Evolutionary conservation across 2,113 vertebrate species (phyloP).

Genomic region (Anthoscopus minutus): DNA sequence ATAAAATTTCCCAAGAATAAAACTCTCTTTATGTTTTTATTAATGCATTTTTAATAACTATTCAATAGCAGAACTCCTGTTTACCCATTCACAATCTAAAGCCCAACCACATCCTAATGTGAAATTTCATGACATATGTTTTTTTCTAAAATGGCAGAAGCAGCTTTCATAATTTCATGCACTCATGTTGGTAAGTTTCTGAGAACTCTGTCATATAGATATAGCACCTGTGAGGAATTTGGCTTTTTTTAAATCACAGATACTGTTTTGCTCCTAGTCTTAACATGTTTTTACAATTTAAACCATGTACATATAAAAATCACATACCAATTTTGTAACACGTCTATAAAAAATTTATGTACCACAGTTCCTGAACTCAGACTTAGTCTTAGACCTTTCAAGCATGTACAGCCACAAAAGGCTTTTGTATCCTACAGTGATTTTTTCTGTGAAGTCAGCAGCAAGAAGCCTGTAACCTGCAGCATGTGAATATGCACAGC

Average conservation of each 20-base stretch:
- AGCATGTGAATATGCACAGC: background rate
- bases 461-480: background rate
- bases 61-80: background rate
- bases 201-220: background rate
- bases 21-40: background rate
- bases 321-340: background rate
- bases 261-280: background rate
- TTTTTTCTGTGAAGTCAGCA: background rate
- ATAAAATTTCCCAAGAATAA: background rate
- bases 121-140: background rate
- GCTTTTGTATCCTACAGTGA: background rate
- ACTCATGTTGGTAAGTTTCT: background rate
- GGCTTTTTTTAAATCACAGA: background rate
- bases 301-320: background rate
- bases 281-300: slow-evolving; percentile 25
- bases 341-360: background rate
- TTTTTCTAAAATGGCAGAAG: slow-evolving; percentile 35
- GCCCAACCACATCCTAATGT: background rate
- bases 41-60: background rate
- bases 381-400: background rate
- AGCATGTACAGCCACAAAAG: slow-evolving; percentile 5
- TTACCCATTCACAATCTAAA: background rate
- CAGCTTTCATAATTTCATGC: slow-evolving; percentile 25
- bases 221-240: background rate
- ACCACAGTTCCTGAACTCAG: background rate